Conservation (phyloP, 2,113 vertebrate species). For the Cheilinus undulatus region DNA sequence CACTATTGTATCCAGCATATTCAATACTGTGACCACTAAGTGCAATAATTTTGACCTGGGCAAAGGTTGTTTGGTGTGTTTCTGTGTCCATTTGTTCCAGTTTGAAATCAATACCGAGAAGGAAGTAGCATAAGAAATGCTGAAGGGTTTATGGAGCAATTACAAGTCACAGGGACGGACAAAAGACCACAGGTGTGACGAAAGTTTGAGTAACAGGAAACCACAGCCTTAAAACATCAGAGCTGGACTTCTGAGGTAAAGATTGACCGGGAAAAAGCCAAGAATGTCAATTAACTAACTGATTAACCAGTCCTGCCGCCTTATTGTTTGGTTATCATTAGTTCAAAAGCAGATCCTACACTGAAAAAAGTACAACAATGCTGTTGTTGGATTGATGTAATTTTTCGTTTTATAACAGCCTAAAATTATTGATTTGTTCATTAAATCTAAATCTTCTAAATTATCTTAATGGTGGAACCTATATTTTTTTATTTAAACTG, state of each 20-base stretch:
- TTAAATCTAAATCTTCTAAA: no score
- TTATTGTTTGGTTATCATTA: background rate
- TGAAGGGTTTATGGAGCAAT: background rate
- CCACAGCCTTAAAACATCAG: background rate
- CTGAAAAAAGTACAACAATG: no score
- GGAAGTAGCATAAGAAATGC: constrained; percentile 3
- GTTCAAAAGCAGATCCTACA: background rate
- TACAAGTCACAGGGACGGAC: background rate
- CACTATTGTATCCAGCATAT: background rate
- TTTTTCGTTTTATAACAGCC: no score
- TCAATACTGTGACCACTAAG: background rate
- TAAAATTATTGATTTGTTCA: no score
- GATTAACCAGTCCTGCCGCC: constrained; percentile 12
- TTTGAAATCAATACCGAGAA: constrained; percentile 17
- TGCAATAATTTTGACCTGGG: constrained; percentile 5
- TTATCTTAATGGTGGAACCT: no score
- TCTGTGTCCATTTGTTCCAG: background rate
- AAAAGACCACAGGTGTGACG: background rate
- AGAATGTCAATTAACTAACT: constrained; percentile 18
- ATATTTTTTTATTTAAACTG: no score
- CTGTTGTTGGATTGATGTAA: no score
- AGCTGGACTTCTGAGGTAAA: constrained; percentile 41
- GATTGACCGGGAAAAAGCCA: constrained; percentile 20
- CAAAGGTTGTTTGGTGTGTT: background rate
- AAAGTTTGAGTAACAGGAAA: background rate